Conservation (phyloP, 2,888 invertebrate genomes). For the Scelioninae gen. 2 region DNA sequence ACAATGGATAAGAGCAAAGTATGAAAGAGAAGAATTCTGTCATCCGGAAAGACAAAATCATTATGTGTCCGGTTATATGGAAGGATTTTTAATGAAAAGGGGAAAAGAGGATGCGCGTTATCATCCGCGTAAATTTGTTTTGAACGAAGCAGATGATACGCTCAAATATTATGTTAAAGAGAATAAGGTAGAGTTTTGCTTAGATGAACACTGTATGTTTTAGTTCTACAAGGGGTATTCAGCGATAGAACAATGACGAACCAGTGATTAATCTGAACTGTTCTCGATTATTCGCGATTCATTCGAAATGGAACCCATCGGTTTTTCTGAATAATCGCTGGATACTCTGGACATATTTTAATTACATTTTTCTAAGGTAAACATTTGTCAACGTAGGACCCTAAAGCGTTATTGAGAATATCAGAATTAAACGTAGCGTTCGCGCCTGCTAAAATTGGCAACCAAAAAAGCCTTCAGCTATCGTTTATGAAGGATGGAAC, state of each 20-base stretch:
- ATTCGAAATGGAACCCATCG: not conserved
- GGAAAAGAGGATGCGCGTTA: conserved; percentile 92
- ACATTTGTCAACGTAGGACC: conserved; percentile 77
- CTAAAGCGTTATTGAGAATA: conserved; percentile 87
- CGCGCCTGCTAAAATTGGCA: conserved; percentile 87
- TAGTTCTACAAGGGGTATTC: conserved; percentile 15
- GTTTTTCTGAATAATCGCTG: conserved; percentile 11
- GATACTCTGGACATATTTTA: not conserved
- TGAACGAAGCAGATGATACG: conserved; percentile 87
- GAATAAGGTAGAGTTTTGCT: conserved; percentile 69
- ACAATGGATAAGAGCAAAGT: conserved; percentile 95
- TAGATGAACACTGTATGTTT: conserved; percentile 10
- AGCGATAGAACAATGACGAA: conserved; percentile 10
- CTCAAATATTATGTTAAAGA: conserved; percentile 86
- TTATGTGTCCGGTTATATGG: conserved; percentile 88
- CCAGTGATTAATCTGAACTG: too few species aligned
- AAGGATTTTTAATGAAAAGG: conserved; percentile 91
- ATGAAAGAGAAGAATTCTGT: conserved; percentile 91
- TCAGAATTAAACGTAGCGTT: conserved; percentile 91
- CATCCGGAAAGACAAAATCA: conserved; percentile 84
- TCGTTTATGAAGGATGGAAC: conserved; percentile 90
- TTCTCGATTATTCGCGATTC: not conserved
- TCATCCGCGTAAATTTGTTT: conserved; percentile 88
- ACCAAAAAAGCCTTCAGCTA: conserved; percentile 88
- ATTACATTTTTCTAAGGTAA: conserved; percentile 18